Base-by-base conservation (phyloP, 1,140 invertebrate species). In the Drosophila teissieri region DNA sequence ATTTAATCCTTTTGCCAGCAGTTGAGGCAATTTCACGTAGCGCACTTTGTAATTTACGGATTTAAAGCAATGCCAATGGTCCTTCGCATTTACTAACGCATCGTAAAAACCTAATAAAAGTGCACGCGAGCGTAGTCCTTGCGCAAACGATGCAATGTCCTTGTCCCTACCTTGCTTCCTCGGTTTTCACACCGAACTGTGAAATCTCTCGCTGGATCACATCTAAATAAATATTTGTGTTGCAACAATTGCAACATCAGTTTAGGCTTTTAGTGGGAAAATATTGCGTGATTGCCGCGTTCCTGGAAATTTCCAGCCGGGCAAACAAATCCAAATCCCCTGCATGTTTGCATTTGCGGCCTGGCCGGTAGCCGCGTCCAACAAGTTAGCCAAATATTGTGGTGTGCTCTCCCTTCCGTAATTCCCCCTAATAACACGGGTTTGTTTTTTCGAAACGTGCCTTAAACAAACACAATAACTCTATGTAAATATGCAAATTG, bases 141-240 rank as follows among this genome's bases (percentile, higher is more conserved):
- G 40, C 14, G 3, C 24, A 12, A 40, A 40, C 37, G 37, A 39
- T n/a, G n/a, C 19, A n/a, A 19, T 46, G 81, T 78, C 83, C 83
- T 85, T 81, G 78, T 40, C 10, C 17, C 53, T 56, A 75, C 63
- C 73, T 61, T 57, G 64, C 36, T 60, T 88, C 45, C 44, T 31
- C n/a, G 80, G 84, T 78, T 89, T 89, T 89, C 84, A 89, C 84
- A 89, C 85, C 58, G 52, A 55, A 54, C 24, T 67, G 84, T 52
- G 73, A 88, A 89, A 80, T 90, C 75, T 90, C 75, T 89, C 46
- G 44, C 61, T 80, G 85, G 80, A 84, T 89, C 75, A 61, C 51
- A 84, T 55, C 48, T 85, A 90, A 90, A 90, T 90, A 89, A 89
- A 89, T 90, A 89, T 89, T 89, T 84, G 78, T 85, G 64, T 77